Evolutionary conservation across 2,888 invertebrate genomes (phyloP).

Genomic region (Octodonta nipae): DNA sequence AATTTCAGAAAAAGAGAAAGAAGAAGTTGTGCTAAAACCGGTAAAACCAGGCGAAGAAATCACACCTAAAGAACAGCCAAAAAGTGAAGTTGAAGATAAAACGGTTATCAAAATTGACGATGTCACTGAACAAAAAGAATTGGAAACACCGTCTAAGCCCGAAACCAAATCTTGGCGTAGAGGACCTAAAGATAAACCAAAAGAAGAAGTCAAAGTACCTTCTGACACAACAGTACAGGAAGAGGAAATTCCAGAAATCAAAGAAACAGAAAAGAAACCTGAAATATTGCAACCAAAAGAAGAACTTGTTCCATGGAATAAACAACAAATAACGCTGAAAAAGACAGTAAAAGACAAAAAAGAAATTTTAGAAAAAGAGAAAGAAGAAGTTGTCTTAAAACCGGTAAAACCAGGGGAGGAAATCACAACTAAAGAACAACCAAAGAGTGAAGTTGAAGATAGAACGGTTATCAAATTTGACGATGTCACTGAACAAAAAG

Average conservation of each 20-base stretch:
- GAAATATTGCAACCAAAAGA: conserved; percentile 34
- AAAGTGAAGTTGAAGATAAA: conserved; percentile 2
- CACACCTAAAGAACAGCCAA: conserved; percentile 23
- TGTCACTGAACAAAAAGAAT: background rate
- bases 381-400: conserved; percentile 32
- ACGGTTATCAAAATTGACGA: conserved; percentile 1
- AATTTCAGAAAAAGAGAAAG: conserved; percentile 22
- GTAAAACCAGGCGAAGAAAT: conserved; percentile 8
- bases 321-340: conserved; percentile 45
- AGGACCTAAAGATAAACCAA: conserved; percentile 32
- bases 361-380: conserved; percentile 44
- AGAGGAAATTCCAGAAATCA: conserved; percentile 18
- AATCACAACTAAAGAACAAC: conserved; percentile 35
- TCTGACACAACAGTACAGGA: conserved; percentile 20
- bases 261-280: conserved; percentile 12
- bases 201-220: conserved; percentile 25
- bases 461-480: conserved; percentile 19
- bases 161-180: conserved; percentile 22
- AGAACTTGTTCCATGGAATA: conserved; percentile 42
- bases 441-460: conserved; percentile 32
- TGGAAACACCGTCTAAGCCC: background rate
- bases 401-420: conserved; percentile 34
- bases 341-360: conserved; percentile 31
- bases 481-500: conserved; percentile 1
- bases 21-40: conserved; percentile 17